These are phyloP conservation scores for Prenolepis imparis DNA, from an alignment of 2,888 invertebrate genomes.

Conservation along the genomic window DNA sequence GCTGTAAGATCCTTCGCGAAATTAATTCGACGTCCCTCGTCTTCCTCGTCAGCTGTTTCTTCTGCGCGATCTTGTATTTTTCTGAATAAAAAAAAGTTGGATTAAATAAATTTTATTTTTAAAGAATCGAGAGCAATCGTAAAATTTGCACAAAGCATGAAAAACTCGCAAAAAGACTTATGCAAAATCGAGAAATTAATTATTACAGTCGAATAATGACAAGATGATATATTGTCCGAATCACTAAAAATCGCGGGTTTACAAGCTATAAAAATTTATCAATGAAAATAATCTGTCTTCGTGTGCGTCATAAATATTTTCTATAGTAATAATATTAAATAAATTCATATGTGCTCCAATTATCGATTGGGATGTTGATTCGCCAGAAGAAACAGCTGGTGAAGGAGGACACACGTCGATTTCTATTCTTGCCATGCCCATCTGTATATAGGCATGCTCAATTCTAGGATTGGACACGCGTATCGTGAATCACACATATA, in stretches of 20 bases:
- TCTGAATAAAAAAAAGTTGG: neutral
- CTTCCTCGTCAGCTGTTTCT: conserved; percentile 51
- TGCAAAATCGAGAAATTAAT: no score
- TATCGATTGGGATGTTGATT: conserved; percentile 26
- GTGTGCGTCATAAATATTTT: no score
- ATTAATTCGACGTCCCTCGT: conserved; percentile 51
- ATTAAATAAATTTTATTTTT: conserved; percentile 3
- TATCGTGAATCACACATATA: conserved; percentile 74
- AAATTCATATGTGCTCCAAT: neutral
- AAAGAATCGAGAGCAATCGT: no score
- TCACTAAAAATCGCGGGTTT: no score
- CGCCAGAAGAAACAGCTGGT: conserved; percentile 43
- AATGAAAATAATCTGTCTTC: no score
- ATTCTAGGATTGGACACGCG: conserved; percentile 78
- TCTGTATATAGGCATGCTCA: conserved; percentile 85
- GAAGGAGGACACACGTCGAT: conserved; percentile 63
- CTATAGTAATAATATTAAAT: neutral
- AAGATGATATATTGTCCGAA: no score
- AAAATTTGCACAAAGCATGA: no score
- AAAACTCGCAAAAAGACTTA: no score
- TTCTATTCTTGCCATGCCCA: conserved; percentile 82
- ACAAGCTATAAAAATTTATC: no score
- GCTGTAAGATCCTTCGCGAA: conserved; percentile 66
- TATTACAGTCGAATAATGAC: no score
- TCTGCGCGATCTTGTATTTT: neutral